Conservation (phyloP, 1,140 invertebrate genomes). For the Hylyphantes graminicola region DNA sequence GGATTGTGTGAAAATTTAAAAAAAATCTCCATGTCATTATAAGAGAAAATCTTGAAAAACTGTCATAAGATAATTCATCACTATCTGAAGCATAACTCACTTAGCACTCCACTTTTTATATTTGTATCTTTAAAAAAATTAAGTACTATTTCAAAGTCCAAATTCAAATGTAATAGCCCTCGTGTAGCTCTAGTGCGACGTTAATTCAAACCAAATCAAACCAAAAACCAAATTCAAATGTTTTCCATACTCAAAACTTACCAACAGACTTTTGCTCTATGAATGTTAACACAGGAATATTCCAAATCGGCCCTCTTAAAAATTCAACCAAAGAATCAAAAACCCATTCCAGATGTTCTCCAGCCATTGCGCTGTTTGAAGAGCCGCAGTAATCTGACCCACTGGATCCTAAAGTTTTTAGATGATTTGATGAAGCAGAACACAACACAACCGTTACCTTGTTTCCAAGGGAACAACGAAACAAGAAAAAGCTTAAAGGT, state of each 20-base stretch:
- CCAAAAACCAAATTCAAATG: background rate
- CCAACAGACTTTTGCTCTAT: conserved; percentile 91
- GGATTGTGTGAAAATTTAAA: no score
- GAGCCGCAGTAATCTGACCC: background rate
- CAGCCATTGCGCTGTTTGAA: conserved; percentile 13
- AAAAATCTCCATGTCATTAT: no score
- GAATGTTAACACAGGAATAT: conserved; percentile 86
- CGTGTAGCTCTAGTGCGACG: no score
- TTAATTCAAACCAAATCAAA: background rate
- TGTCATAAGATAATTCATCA: no score
- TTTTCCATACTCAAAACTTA: conserved; percentile 69
- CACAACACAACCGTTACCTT: conserved; percentile 38
- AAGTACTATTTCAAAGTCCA: no score
- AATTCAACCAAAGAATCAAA: conserved; percentile 91
- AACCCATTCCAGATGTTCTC: conserved; percentile 74
- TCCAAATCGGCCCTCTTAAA: conserved; percentile 90
- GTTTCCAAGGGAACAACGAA: conserved; percentile 46
- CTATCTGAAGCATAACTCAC: no score
- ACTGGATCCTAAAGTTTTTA: conserved; percentile 3
- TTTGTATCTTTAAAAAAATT: no score
- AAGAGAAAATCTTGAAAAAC: no score
- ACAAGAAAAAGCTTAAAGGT: conserved; percentile 25
- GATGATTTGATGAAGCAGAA: conserved; percentile 36
- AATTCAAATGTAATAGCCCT: background rate
- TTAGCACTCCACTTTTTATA: no score